These are phyloP conservation scores for Ammodytes marinus DNA, from an alignment of 2,113 vertebrate species.

Conservation along the genomic window DNA sequence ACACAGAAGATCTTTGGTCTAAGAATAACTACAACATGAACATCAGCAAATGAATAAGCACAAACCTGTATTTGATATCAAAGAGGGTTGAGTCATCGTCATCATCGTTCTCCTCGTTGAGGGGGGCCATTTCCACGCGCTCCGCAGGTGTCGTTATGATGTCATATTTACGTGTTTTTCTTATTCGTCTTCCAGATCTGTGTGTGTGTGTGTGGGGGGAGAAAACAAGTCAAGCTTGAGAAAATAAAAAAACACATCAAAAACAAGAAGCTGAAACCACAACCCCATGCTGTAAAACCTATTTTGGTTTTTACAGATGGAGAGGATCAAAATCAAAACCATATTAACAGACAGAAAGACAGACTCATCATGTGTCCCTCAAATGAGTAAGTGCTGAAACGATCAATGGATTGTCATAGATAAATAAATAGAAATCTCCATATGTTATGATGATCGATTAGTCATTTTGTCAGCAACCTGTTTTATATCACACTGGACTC, in stretches of 20 bases:
- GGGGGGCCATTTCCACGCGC: constrained; percentile 96
- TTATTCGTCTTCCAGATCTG: constrained; percentile 91
- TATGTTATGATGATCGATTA: not conserved
- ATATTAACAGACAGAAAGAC: not conserved
- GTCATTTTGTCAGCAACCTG: too few relatives aligned
- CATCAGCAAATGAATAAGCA: not conserved
- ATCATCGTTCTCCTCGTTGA: constrained; percentile 92
- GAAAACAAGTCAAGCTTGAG: constrained; percentile 5
- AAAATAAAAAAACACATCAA: not conserved
- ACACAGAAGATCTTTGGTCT: not conserved
- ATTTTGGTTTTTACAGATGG: not conserved
- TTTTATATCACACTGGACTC: not conserved
- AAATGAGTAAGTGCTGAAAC: not conserved
- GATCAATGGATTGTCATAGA: not conserved
- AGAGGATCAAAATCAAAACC: not conserved
- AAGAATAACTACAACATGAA: rapidly evolving
- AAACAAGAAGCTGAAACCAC: not conserved
- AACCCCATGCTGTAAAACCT: not conserved
- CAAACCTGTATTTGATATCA: constrained; percentile 96
- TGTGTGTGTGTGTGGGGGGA: not conserved
- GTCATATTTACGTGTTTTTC: constrained; percentile 96
- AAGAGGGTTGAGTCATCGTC: constrained; percentile 95
- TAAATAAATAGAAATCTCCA: not conserved
- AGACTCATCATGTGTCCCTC: not conserved
- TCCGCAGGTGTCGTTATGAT: constrained; percentile 96